Evolutionary conservation across 2,797 vertebrate species (phyloP).

Genomic region (Sphenopsis melanotis): DNA sequence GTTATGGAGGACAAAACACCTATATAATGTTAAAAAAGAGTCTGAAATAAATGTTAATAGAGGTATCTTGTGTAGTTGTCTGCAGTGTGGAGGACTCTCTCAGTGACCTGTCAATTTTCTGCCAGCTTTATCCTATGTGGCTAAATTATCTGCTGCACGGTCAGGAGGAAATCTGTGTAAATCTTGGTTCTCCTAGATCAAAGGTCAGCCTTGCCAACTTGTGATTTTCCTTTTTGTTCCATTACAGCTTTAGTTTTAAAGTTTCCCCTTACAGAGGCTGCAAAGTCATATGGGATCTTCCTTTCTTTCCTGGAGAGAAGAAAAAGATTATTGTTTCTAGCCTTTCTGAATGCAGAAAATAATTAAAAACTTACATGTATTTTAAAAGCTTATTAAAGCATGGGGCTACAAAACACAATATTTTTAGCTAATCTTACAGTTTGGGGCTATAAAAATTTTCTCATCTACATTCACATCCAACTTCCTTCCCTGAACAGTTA

Average conservation of each 20-base stretch:
- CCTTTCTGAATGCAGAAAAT: background rate
- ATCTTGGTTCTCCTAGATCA: background rate
- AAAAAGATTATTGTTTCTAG: background rate
- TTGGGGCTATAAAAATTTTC: background rate
- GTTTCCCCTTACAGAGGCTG: background rate
- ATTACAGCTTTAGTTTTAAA: background rate
- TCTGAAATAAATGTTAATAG: background rate
- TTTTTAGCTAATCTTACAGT: background rate
- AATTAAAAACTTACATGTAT: background rate
- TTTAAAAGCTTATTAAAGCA: background rate
- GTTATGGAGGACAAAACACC: background rate
- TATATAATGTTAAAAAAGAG: background rate
- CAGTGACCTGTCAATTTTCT: background rate
- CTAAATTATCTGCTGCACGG: background rate
- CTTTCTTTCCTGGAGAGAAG: background rate
- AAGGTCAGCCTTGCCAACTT: background rate
- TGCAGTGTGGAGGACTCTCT: background rate
- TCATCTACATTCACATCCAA: background rate
- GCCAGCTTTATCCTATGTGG: background rate
- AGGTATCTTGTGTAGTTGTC: background rate
- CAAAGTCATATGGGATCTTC: background rate
- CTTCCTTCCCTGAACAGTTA: background rate
- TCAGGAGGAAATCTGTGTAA: background rate
- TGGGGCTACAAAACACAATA: background rate
- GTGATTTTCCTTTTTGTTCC: background rate